Evolutionary conservation across 2,113 vertebrate genomes (phyloP).

Genomic region (Carassius auratus): DNA sequence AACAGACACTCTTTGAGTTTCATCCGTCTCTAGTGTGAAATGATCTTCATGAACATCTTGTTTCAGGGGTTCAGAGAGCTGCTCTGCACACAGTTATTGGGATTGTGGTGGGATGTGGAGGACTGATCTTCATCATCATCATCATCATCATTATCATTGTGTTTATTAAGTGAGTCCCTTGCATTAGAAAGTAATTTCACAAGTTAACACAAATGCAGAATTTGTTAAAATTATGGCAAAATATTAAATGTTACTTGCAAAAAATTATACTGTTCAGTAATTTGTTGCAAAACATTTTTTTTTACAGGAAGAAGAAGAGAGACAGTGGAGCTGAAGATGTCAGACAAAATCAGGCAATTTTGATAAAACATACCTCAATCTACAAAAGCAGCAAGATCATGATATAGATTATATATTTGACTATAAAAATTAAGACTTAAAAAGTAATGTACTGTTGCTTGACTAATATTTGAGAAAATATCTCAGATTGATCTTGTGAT

Average conservation of each 20-base stretch:
- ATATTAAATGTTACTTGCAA: not conserved
- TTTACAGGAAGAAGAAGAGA: not conserved
- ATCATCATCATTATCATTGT: not conserved
- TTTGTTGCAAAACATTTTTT: not conserved
- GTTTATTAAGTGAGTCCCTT: not conserved
- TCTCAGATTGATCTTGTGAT: not conserved
- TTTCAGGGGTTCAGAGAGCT: not conserved
- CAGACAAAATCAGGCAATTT: constrained; percentile 17
- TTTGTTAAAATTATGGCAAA: not conserved
- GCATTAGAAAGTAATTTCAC: not conserved
- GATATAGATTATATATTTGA: not conserved
- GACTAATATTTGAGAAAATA: not conserved
- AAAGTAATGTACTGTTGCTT: not conserved
- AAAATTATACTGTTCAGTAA: not conserved
- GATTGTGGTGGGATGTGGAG: not conserved
- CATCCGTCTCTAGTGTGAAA: not conserved
- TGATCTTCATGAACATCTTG: not conserved
- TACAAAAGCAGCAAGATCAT: not conserved
- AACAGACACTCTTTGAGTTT: not conserved
- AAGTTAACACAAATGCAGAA: not conserved
- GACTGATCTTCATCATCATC: not conserved
- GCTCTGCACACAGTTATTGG: not conserved
- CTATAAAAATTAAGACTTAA: too few species aligned
- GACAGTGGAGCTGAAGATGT: not conserved
- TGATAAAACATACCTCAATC: not conserved